phyloP scores from a whole-genome alignment of 2,113 vertebrate genomes.

The Edolisoma coerulescens region DNA sequence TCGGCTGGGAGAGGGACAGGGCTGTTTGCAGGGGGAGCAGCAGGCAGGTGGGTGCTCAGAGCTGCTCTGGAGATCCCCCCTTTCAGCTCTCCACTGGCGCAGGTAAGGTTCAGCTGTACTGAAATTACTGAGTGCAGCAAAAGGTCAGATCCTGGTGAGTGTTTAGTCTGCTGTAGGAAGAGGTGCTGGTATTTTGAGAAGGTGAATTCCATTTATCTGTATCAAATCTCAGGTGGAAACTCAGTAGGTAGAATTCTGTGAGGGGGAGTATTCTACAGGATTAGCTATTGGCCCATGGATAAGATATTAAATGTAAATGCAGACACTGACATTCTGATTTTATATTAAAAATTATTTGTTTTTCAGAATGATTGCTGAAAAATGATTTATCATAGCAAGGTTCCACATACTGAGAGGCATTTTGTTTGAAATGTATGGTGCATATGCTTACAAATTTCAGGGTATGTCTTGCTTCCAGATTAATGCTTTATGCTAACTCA shows the following conservation, averaged over 20 bases:
- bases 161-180: neutral
- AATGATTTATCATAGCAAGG: neutral
- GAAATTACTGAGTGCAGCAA: neutral
- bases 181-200: neutral
- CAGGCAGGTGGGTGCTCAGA: neutral
- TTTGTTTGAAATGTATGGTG: neutral
- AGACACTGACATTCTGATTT: neutral
- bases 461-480: neutral
- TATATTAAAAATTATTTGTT: neutral
- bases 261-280: neutral
- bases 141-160: neutral
- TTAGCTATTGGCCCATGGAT: neutral
- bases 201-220: neutral
- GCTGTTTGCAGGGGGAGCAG: neutral
- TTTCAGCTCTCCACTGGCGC: neutral
- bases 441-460: neutral
- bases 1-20: accelerated
- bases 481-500: neutral
- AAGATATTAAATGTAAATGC: neutral
- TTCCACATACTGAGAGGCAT: neutral
- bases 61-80: neutral
- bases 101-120: neutral
- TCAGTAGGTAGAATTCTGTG: neutral
- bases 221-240: neutral
- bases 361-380: neutral